Percentiles rank a stretch among this genome's conserved stretches.
These are phyloP conservation scores for Anseranas semipalmata DNA, from an alignment of 2,113 vertebrate genomes.

Conservation along the genomic window DNA sequence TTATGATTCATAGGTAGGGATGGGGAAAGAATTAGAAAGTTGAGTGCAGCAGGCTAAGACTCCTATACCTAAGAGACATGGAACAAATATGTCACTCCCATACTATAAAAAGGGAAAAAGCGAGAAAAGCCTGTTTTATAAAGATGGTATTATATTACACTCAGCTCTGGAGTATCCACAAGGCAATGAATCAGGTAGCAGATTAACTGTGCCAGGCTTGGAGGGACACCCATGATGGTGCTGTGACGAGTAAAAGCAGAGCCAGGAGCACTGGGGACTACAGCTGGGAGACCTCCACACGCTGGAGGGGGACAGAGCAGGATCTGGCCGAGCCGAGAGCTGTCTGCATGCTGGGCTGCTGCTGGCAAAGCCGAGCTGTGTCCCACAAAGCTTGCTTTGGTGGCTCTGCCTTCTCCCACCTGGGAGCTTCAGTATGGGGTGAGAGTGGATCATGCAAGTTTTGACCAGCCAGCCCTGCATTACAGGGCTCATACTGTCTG, in stretches of 20 bases:
- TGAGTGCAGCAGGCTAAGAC: neutral
- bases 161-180: neutral
- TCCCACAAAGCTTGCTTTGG: neutral
- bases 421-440: neutral
- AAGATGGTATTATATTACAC: neutral
- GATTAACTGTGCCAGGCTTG: neutral
- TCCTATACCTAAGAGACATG: constrained; percentile 38
- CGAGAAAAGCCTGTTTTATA: constrained; percentile 12
- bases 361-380: neutral
- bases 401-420: neutral
- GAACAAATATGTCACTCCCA: constrained; percentile 5
- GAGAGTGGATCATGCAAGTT: neutral
- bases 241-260: neutral
- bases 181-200: neutral
- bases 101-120: constrained; percentile 14
- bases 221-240: neutral
- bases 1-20: constrained; percentile 46
- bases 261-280: neutral
- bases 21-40: constrained; percentile 43
- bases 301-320: accelerated
- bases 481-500: neutral
- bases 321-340: neutral
- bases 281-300: accelerated
- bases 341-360: accelerated
- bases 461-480: neutral